Base-by-base conservation (phyloP, 2,113 vertebrate genomes). In the Irena cyanogastra region DNA sequence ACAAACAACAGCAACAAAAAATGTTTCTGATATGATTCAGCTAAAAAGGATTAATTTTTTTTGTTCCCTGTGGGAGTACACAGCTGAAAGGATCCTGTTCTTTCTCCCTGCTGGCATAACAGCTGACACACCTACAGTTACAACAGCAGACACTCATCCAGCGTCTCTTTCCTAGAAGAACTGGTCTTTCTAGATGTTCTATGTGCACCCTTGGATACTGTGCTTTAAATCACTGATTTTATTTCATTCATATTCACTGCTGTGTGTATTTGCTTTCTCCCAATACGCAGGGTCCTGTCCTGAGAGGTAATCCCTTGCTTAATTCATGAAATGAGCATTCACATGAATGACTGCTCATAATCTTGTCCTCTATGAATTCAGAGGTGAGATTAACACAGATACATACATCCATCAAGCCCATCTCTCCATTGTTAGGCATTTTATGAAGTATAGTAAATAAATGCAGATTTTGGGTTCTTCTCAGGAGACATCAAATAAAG, bases 221-320 rank as follows among this genome's bases (percentile, higher is more conserved):
- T 47, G 44, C 28, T 60, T 83, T 37, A 47, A 83, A 53, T 49
- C 0, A n/a, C 3, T 57, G 35, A 9, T 45, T 69, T 65, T 57
- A 44, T 33, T 72, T 57, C 1, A 17, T 60, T 69, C 4, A 1
- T 50, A 17, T 63, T 74, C 1, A 0, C 28, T 64, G 22, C 59
- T 42, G 39, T 15, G 24, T 35, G 7, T 35, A 6, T 85, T 65
- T 72, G 13, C 39, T 86, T 85, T 63, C 37, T 92, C 16, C 24
- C 0, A 0, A 39, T 50, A 13, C 0, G 2, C 33, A 79, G 26
- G 4, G 2, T n/a, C 39, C 50, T 88, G 45, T 83, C 39, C 45
- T 66, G n/a, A 56, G 26, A 53, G 11, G 13, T 53, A 16, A 42
- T 54, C 13, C 45, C 18, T 45, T 90, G 12, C 14, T 44, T 13